A percentile compares a stretch with the other conserved stretches of the same genome.
Conservation (phyloP, 2,797 vertebrate genomes). For the Cetoscarus ocellatus region DNA sequence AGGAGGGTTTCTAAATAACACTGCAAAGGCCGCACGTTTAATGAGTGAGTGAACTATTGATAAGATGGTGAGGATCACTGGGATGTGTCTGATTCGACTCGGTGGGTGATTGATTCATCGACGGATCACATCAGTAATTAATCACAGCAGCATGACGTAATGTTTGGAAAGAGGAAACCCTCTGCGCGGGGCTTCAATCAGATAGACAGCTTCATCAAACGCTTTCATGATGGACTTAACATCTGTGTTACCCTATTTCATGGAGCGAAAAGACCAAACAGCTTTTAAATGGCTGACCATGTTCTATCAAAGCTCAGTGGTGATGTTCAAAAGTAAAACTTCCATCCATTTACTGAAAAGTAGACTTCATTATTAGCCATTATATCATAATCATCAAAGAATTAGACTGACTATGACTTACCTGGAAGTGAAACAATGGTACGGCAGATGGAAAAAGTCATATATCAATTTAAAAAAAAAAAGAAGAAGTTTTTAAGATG, state of each 20-base stretch:
- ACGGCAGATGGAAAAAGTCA: no score
- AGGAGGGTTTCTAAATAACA: background rate
- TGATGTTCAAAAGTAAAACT: no score
- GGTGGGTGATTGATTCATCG: slow-evolving; percentile 14
- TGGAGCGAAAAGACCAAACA: background rate
- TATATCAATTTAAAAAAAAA: no score
- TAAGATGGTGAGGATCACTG: background rate
- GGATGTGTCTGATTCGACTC: slow-evolving; percentile 1
- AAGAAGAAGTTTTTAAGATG: no score
- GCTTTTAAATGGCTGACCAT: background rate
- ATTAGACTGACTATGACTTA: no score
- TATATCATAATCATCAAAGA: no score
- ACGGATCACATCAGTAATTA: slow-evolving; percentile 5
- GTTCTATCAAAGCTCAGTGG: background rate
- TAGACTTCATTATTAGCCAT: no score
- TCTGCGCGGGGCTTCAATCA: background rate
- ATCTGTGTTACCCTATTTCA: background rate
- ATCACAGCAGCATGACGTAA: background rate
- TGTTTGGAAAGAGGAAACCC: background rate
- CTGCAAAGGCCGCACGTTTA: background rate
- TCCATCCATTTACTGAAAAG: no score
- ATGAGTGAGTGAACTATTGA: slow-evolving; percentile 12
- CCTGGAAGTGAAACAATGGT: no score
- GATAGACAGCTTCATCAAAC: background rate
- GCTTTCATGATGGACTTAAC: slow-evolving; percentile 1